Percentiles rank a stretch among this genome's conserved stretches.
phyloP scores from a whole-genome alignment of 2,888 invertebrate species.

The Agriopis leucophaearia region DNA sequence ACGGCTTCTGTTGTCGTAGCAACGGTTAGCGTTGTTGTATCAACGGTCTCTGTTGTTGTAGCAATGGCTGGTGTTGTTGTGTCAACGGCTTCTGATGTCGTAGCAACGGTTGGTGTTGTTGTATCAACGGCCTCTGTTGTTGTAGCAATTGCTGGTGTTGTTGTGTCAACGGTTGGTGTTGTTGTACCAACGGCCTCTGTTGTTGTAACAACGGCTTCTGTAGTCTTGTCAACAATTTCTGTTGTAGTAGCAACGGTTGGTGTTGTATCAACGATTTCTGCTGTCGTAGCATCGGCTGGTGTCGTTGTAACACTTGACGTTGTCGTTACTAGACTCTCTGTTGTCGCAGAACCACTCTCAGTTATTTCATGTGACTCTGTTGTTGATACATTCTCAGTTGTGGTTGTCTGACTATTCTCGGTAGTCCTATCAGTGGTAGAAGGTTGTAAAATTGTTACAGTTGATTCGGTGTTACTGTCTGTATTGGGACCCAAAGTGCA shows the following conservation, averaged over 20 bases:
- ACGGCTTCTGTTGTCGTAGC: not conserved
- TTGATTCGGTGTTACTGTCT: slow-evolving; percentile 13
- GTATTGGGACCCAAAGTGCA: slow-evolving; percentile 21
- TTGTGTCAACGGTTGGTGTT: not conserved
- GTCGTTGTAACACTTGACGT: not conserved
- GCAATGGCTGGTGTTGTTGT: not conserved
- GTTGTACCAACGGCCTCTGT: slow-evolving; percentile 1
- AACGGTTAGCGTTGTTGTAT: not conserved
- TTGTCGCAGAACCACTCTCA: slow-evolving; percentile 17
- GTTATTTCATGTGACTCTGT: slow-evolving; percentile 7
- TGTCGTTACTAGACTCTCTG: not conserved
- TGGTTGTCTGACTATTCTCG: slow-evolving; percentile 1
- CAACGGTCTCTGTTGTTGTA: not conserved
- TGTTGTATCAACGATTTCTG: not conserved
- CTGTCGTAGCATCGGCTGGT: not conserved
- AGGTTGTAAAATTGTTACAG: slow-evolving; percentile 8
- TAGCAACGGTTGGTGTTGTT: not conserved
- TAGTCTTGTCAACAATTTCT: slow-evolving; percentile 1
- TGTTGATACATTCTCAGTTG: not conserved
- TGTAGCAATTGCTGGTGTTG: not conserved
- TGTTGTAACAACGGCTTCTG: not conserved
- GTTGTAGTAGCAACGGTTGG: slow-evolving; percentile 3
- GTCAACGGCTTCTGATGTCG: not conserved
- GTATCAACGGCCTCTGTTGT: not conserved
- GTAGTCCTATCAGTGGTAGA: not conserved